Base-by-base conservation (phyloP, 2,113 vertebrate genomes). In the Phrynosoma platyrhinos region DNA sequence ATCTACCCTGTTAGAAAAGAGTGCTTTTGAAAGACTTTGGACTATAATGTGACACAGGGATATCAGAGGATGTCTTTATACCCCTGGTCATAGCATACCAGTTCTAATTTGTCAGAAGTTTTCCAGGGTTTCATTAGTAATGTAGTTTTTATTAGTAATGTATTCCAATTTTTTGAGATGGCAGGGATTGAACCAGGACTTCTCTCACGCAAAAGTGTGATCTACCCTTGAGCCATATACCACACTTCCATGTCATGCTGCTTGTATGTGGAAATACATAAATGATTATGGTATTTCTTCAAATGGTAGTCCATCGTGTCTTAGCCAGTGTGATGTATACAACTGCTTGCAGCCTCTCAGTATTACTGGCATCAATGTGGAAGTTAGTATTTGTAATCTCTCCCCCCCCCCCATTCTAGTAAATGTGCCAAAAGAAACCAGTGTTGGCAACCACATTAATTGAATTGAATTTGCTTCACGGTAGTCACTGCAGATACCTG, bases 331-430 rank as follows among this genome's bases (percentile, higher is more conserved):
- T 47, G 18, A 75, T 40, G 10, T 62, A 18, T 18, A n/a, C 9
- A 53, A 27, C 16, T 52, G 5, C 40, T 14, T 20, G 64, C 20
- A 36, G 42, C 77, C 13, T 72, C 18, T 87, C 23, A 40, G 12
- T 30, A 16, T 71, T 47, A 13, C 85, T 64, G 77, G 30, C 27
- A 9, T 5, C 30, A 58, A 18, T 25, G 27, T 69, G 72, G 82
- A 64, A 87, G 25, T 85, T 80, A 90, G 42, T 81, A 58, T 62
- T 86, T 77, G 84, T 86, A 77, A 90, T 90, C 92, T 91, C 32
- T 47, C 6, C 40, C 1, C 27, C 16, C 20, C 47, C 14, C 3
- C 30, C 12, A 53, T 91, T 86, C 84, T 88, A 53, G 71, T 90
- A 77, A 79, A 68, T 55, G 30, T 18, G 27, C 86, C 64, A 86